phyloP scores from a whole-genome alignment of 2,797 vertebrate species.

The Pangasius djambal region DNA sequence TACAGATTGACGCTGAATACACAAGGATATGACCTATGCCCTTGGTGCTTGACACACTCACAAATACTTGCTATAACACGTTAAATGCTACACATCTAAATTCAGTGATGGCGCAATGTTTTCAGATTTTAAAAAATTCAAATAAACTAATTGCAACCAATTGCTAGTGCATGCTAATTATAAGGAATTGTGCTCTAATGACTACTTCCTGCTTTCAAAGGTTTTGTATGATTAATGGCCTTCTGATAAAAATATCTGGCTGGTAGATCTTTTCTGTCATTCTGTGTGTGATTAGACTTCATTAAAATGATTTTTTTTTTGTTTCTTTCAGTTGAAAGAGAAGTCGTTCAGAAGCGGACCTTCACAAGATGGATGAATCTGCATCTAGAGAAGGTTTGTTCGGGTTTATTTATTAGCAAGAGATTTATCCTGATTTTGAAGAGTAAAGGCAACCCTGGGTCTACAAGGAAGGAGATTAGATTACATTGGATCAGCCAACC shows the following conservation, averaged over 20 bases:
- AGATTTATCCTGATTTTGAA: not conserved
- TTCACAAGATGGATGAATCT: constrained; percentile 98
- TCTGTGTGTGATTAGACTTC: not conserved
- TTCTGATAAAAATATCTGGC: not conserved
- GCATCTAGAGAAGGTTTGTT: constrained; percentile 90
- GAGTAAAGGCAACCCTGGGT: not conserved
- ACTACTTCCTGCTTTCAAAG: constrained; percentile 26
- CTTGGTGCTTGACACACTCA: not conserved
- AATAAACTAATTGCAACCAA: not conserved
- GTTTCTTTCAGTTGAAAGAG: constrained; percentile 84
- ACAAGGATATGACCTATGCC: constrained; percentile 17
- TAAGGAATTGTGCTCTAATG: constrained; percentile 1
- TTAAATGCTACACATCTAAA: not conserved
- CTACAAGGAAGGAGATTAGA: not conserved
- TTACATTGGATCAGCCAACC: not conserved
- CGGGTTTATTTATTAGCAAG: not conserved
- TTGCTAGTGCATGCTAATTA: too few species aligned
- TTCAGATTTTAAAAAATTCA: not conserved
- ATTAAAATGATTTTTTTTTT: not conserved
- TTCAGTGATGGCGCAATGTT: not conserved
- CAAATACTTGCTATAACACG: not conserved
- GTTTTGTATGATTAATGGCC: not conserved
- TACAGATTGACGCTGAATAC: not conserved
- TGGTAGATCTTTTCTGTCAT: not conserved
- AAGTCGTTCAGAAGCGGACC: constrained; percentile 95